Evolutionary conservation across 2,797 vertebrate genomes (phyloP).

Genomic region (Podarcis siculus): DNA sequence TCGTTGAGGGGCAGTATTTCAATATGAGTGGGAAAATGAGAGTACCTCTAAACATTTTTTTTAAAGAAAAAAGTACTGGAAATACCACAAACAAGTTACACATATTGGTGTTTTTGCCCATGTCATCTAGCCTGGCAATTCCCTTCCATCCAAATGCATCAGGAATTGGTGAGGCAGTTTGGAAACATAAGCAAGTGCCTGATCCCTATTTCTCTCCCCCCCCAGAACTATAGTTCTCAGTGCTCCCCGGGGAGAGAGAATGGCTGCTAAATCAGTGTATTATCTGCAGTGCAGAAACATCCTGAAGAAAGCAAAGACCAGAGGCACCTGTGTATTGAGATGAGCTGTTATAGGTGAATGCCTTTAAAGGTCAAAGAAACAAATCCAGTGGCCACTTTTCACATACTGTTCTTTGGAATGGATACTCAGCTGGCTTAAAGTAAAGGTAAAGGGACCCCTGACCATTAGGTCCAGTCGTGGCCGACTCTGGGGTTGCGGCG

Average conservation of each 20-base stretch:
- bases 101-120: background rate
- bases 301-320: constrained; percentile 12
- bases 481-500: no score
- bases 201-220: no score
- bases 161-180: background rate
- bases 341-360: background rate
- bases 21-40: no score
- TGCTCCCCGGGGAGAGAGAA: background rate
- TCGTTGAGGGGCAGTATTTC: no score
- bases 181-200: constrained; percentile 1
- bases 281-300: constrained; percentile 1
- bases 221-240: background rate
- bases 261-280: background rate
- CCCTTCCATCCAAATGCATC: background rate
- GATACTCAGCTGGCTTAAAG: background rate
- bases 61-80: no score
- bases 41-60: no score
- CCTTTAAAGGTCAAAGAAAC: constrained; percentile 19
- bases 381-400: background rate
- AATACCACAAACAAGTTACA: background rate
- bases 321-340: background rate
- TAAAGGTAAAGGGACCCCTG: no score
- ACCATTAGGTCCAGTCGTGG: no score
- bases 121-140: background rate
- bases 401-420: background rate